Evolutionary conservation across 2,888 invertebrate species (phyloP), one percentile per base, ranked within the genome.

Genomic region (Parascotia fuliginaria): DNA sequence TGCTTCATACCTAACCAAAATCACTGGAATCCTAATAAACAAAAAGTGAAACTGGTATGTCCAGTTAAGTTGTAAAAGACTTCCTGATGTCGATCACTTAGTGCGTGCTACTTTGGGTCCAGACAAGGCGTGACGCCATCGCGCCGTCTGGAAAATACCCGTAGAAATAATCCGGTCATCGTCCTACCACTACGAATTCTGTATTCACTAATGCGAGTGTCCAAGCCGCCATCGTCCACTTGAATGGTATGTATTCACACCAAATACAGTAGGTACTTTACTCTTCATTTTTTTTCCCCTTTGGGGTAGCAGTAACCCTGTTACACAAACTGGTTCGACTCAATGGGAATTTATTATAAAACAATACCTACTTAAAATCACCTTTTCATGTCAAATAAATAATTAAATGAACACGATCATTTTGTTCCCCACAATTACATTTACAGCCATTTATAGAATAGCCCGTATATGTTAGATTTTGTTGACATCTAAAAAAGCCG

Each of bases 51-150:
- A 19, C 97, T 95, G 19, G 96, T 95, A 85, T 97, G 97, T 13
- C 97, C 97, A 81, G 97, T n/a, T n/a, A n/a, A n/a, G n/a, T 97
- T 0, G 97, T 97, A 78, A 97, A 97, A 65, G 97, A 97, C 79
- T 97, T 97, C 52, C 95, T 93, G 7, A 97, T 97, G 57, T 97
- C 96, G 62, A 93, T 93, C 12, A 96, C 89, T 1, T 88, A 89
- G 28, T 81, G 77, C 4, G 81, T 75, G 52, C 93, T 87, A 1
- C n/a, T n/a, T n/a, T 96, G 97, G 0, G 94, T 95, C 70, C 97
- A 97, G 24, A 79, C 75, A 41, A 93, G 85, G 19, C 92, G 92
- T 16, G 45, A 32, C 16, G 83, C 80, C 11, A 70, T 55, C 57
- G 89, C 92, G 0, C 96, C 96, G 75, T 95, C 94, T 0, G 97